These are phyloP conservation scores for Beris morrisii DNA, from an alignment of 2,888 invertebrate species.

Conservation along the genomic window DNA sequence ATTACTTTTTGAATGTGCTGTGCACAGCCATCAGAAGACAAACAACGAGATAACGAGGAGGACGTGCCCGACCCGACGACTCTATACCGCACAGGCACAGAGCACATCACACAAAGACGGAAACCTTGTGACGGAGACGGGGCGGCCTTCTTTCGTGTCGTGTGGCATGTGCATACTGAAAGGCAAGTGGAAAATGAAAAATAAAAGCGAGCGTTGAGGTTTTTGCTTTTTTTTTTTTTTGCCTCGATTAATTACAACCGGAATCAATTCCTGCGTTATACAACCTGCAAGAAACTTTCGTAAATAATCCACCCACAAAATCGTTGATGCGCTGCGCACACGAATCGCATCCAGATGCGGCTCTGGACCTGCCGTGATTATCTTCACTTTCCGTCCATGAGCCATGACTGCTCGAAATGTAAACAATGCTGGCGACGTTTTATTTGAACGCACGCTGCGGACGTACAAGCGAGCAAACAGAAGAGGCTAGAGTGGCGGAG, in stretches of 20 bases:
- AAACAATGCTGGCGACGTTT: conserved; percentile 21
- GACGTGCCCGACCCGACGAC: no score
- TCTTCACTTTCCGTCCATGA: conserved; percentile 22
- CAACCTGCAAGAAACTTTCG: not conserved
- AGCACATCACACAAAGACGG: no score
- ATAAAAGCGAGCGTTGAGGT: not conserved
- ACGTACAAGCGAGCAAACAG: conserved; percentile 8
- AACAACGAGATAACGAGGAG: no score
- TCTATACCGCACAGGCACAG: no score
- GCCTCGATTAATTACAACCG: not conserved
- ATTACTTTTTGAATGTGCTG: no score
- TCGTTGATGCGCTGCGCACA: conserved; percentile 1
- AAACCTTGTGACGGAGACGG: no score
- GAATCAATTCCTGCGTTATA: not conserved
- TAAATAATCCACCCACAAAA: not conserved
- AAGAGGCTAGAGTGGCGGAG: not conserved
- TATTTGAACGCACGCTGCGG: no score
- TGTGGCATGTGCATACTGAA: not conserved
- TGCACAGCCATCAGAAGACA: no score
- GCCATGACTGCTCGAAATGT: conserved; percentile 7
- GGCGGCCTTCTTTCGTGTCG: not conserved
- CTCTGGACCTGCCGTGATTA: not conserved
- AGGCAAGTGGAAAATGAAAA: not conserved
- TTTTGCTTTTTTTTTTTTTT: not conserved
- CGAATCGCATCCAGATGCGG: conserved; percentile 3